Evolutionary conservation across 2,888 invertebrate species (phyloP).

Genomic region (Netelia melanura): DNA sequence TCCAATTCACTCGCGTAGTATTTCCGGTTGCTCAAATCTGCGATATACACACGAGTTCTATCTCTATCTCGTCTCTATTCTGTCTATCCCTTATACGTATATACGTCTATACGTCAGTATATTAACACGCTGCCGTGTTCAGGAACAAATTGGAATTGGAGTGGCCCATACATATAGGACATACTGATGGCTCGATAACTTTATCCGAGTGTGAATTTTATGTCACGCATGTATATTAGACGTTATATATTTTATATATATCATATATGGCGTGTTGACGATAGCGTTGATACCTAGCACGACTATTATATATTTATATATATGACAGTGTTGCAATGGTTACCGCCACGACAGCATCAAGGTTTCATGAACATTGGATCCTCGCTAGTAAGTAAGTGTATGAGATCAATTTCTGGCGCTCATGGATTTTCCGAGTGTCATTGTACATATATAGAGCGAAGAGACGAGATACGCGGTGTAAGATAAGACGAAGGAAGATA

Average conservation of each 20-base stretch:
- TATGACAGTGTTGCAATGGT: conserved; percentile 39
- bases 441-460: background rate
- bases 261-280: too few species aligned
- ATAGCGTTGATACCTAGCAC: too few species aligned
- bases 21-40: conserved; percentile 33
- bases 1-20: conserved; percentile 36
- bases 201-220: too few species aligned
- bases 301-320: conserved; percentile 13
- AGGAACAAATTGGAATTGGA: too few species aligned
- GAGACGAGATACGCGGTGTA: conserved; percentile 7
- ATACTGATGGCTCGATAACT: too few species aligned
- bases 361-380: conserved; percentile 73
- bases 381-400: conserved; percentile 71
- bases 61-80: conserved; percentile 11
- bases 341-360: conserved; percentile 70
- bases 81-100: background rate
- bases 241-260: too few species aligned
- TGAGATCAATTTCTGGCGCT: conserved; percentile 70
- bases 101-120: too few species aligned
- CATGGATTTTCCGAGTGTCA: conserved; percentile 47
- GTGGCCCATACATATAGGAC: too few species aligned
- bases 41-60: conserved; percentile 14
- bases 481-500: conserved; percentile 23
- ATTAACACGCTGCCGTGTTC: too few species aligned
- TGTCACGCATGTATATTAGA: too few species aligned